Percentiles rank a stretch among this genome's conserved stretches.
These are phyloP conservation scores for Schizopygopsis pylzovi DNA, from an alignment of 2,797 vertebrate species.

Conservation along the genomic window DNA sequence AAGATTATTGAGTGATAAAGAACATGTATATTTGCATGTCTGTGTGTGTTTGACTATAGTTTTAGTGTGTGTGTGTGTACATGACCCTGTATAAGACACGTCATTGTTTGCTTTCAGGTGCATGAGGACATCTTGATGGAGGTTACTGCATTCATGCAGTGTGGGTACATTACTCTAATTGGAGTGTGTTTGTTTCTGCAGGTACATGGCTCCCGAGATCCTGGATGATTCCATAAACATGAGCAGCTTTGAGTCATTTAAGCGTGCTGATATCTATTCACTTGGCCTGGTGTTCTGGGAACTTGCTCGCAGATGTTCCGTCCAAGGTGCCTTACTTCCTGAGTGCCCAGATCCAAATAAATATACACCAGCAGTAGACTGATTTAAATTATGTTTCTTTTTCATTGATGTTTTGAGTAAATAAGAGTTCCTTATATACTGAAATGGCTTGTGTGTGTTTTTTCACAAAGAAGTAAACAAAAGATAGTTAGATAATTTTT, in stretches of 20 bases:
- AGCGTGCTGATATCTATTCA: conserved; percentile 93
- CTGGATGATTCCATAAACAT: conserved; percentile 92
- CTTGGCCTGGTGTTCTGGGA: conserved; percentile 97
- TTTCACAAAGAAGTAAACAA: neutral
- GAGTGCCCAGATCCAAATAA: neutral
- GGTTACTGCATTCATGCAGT: conserved; percentile 67
- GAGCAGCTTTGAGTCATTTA: conserved; percentile 94
- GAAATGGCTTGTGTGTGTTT: neutral
- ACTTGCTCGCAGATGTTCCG: conserved; percentile 89
- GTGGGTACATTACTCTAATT: conserved; percentile 36
- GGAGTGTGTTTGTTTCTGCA: conserved; percentile 73
- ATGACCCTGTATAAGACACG: conserved; percentile 34
- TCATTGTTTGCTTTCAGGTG: conserved; percentile 51
- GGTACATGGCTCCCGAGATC: conserved; percentile 99
- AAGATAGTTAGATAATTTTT: too few species aligned
- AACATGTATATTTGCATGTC: neutral
- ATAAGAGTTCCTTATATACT: neutral
- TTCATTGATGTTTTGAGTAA: neutral
- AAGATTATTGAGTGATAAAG: conserved; percentile 2
- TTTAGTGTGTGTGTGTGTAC: neutral
- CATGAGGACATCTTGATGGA: conserved; percentile 52
- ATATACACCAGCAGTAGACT: neutral
- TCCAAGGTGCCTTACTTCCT: conserved; percentile 82
- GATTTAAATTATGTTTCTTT: neutral
- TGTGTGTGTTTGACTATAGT: conserved; percentile 16